A percentile compares a stretch with the other conserved stretches of the same genome.
Conservation (phyloP, 2,888 invertebrate species). For the Dorcus hopei region DNA sequence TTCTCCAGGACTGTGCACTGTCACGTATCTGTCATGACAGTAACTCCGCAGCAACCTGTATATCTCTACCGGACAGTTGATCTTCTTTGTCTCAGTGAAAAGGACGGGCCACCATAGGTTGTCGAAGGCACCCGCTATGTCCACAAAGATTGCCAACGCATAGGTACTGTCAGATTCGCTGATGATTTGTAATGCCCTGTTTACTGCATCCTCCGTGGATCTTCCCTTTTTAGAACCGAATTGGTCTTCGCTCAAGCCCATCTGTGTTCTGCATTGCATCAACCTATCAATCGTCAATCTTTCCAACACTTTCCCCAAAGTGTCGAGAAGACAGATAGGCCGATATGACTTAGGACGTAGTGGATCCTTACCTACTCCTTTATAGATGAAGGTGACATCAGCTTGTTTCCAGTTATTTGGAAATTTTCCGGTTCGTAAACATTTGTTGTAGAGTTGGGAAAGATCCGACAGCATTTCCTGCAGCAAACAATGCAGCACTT, state of each 20-base stretch:
- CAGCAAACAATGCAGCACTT: background rate
- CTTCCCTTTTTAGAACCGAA: conserved; percentile 6
- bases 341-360: background rate
- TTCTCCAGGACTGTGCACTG: background rate
- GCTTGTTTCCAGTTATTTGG: conserved; percentile 16
- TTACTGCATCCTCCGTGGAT: conserved; percentile 11
- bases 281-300: background rate
- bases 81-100: background rate
- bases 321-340: background rate
- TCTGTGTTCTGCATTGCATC: too few species aligned
- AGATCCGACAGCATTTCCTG: background rate
- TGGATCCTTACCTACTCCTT: conserved; percentile 3
- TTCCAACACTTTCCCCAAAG: conserved; percentile 4
- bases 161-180: conserved; percentile 2
- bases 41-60: conserved; percentile 11
- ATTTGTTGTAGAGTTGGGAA: conserved; percentile 14
- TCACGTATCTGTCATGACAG: conserved; percentile 8
- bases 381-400: conserved; percentile 9
- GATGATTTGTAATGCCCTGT: background rate
- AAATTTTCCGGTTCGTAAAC: conserved; percentile 8
- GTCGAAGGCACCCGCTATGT: conserved; percentile 17
- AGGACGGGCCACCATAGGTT: conserved; percentile 18
- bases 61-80: background rate
- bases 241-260: background rate
- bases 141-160: conserved; percentile 5